These are phyloP conservation scores for Polyploca ridens DNA, from an alignment of 2,888 invertebrate species.

Conservation along the genomic window DNA sequence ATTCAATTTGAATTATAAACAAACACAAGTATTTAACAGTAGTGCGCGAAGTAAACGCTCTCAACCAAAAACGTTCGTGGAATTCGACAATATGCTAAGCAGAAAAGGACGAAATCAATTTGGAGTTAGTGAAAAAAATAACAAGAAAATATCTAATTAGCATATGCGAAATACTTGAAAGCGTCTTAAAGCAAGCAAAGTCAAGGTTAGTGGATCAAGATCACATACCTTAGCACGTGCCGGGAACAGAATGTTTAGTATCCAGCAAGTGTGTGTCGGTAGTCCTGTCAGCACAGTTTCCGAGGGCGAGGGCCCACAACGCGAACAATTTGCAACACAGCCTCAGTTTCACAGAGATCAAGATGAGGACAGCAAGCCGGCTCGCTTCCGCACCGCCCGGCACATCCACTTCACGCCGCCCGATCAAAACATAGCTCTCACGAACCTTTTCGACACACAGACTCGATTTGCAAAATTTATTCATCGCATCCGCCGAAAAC, in stretches of 20 bases:
- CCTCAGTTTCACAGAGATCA: conserved; percentile 62
- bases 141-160: conserved; percentile 16
- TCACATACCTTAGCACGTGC: conserved; percentile 72
- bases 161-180: conserved; percentile 20
- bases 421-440: conserved; percentile 81
- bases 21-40: conserved; percentile 30
- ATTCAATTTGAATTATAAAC: conserved; percentile 22
- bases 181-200: conserved; percentile 31
- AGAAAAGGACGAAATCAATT: conserved; percentile 24
- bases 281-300: conserved; percentile 38
- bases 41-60: conserved; percentile 26
- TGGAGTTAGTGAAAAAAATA: conserved; percentile 20
- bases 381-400: conserved; percentile 70
- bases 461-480: conserved; percentile 83
- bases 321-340: conserved; percentile 49
- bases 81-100: conserved; percentile 30
- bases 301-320: conserved; percentile 40
- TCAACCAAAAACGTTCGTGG: conserved; percentile 19
- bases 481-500: conserved; percentile 83
- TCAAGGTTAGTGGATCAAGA: conserved; percentile 55
- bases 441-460: conserved; percentile 81
- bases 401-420: conserved; percentile 75
- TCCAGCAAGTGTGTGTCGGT: conserved; percentile 48
- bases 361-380: conserved; percentile 55
- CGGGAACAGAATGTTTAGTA: conserved; percentile 45